Evolutionary conservation across 2,888 invertebrate genomes (phyloP).

Genomic region (Poecilobothrus nobilitatus): DNA sequence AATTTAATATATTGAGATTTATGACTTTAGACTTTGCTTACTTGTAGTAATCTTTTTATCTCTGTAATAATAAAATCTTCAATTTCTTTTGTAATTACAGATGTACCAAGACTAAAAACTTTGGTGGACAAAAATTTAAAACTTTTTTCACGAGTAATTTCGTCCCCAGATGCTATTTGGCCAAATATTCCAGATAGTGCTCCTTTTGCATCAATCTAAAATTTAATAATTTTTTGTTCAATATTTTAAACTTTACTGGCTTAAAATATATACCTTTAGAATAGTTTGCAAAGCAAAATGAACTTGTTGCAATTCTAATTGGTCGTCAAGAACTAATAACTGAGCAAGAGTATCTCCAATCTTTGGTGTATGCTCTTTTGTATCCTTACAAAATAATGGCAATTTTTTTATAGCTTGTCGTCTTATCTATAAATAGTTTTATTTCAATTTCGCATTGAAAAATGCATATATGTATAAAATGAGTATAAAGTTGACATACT

Average conservation of each 20-base stretch:
- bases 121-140: conserved; percentile 82
- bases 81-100: conserved; percentile 70
- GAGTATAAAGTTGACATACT: conserved; percentile 43
- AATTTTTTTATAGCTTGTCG: conserved; percentile 91
- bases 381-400: conserved; percentile 77
- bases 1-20: not conserved
- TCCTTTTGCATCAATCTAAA: conserved; percentile 44
- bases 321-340: conserved; percentile 77
- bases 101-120: conserved; percentile 67
- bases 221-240: conserved; percentile 8
- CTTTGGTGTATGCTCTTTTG: conserved; percentile 71
- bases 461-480: not conserved
- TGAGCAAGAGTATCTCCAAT: conserved; percentile 90
- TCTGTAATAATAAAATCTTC: conserved; percentile 77
- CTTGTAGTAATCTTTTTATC: conserved; percentile 76
- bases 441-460: too few relatives aligned
- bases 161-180: conserved; percentile 61
- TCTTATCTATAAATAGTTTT: conserved; percentile 58
- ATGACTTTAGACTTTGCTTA: conserved; percentile 32
- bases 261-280: conserved; percentile 30
- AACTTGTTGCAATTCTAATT: conserved; percentile 73
- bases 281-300: conserved; percentile 68
- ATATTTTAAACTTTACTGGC: conserved; percentile 6
- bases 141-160: conserved; percentile 72
- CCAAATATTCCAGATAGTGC: conserved; percentile 59